Evolutionary conservation across 2,113 vertebrate species (phyloP).

Genomic region (Manacus vitellinus): DNA sequence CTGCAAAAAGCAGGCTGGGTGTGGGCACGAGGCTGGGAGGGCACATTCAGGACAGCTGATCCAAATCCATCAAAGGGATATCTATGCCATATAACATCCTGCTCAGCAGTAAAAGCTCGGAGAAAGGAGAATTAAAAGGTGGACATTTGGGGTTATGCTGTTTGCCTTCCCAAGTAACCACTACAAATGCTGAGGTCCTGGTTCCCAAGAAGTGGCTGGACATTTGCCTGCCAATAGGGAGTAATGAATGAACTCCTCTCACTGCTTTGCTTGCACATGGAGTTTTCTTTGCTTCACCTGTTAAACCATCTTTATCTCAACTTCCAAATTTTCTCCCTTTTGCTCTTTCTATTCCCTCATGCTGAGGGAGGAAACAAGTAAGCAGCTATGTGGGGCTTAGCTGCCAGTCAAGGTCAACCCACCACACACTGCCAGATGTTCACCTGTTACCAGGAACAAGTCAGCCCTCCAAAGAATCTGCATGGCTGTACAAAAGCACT

Average conservation of each 20-base stretch:
- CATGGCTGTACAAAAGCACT: background rate
- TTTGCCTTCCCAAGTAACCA: background rate
- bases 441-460: background rate
- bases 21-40: background rate
- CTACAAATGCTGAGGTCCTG: background rate
- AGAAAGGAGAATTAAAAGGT: background rate
- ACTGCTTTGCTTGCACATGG: background rate
- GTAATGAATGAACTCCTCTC: background rate
- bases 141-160: background rate
- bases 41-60: background rate
- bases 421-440: rapidly evolving
- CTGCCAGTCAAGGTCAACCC: background rate
- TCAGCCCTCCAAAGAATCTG: background rate
- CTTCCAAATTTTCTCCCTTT: background rate
- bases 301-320: background rate
- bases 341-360: background rate
- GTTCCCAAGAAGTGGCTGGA: background rate
- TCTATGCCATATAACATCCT: background rate
- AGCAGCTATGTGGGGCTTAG: background rate
- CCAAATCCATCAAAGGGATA: background rate
- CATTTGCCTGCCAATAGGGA: background rate
- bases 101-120: background rate
- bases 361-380: background rate
- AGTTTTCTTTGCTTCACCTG: background rate
- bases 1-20: background rate